Evolutionary conservation across 1,140 invertebrate species (phyloP).

Genomic region (Contarinia nasturtii): DNA sequence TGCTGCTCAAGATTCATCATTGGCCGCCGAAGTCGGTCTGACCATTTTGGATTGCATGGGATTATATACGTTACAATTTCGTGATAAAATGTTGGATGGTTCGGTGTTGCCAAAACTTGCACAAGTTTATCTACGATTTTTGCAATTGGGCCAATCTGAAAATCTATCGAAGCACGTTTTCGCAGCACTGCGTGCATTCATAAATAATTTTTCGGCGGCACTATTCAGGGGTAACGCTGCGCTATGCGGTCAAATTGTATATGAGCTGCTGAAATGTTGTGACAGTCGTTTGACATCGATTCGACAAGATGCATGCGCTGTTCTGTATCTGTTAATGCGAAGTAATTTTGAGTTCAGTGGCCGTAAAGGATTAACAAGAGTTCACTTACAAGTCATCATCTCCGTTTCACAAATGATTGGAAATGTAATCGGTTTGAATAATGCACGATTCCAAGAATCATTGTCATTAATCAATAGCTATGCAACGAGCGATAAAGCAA

Average conservation of each 20-base stretch:
- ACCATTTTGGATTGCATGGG: slow-evolving; percentile 70
- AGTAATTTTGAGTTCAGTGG: slow-evolving; percentile 81
- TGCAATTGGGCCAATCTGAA: slow-evolving; percentile 80
- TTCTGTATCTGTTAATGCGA: slow-evolving; percentile 79
- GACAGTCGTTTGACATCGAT: slow-evolving; percentile 60
- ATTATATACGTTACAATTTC: slow-evolving; percentile 63
- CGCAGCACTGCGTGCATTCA: slow-evolving; percentile 71
- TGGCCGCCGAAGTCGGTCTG: slow-evolving; percentile 78
- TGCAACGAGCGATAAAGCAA: slow-evolving; percentile 77
- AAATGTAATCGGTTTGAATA: slow-evolving; percentile 68
- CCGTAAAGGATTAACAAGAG: slow-evolving; percentile 63
- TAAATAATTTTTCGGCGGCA: slow-evolving; percentile 71
- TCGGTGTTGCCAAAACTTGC: slow-evolving; percentile 57
- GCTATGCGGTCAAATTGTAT: slow-evolving; percentile 68
- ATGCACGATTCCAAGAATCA: slow-evolving; percentile 77
- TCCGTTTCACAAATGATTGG: slow-evolving; percentile 81
- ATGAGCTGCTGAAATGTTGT: slow-evolving; percentile 59
- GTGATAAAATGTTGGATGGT: slow-evolving; percentile 52
- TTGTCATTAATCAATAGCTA: slow-evolving; percentile 83
- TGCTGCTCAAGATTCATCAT: slow-evolving; percentile 58
- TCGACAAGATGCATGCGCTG: slow-evolving; percentile 73
- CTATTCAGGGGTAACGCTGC: slow-evolving; percentile 69
- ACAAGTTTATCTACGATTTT: slow-evolving; percentile 64
- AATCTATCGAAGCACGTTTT: slow-evolving; percentile 76
- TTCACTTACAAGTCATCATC: slow-evolving; percentile 77